A percentile compares a stretch with the other conserved stretches of the same genome.
phyloP scores from a whole-genome alignment of 2,888 invertebrate genomes.

The Acleris literana region DNA sequence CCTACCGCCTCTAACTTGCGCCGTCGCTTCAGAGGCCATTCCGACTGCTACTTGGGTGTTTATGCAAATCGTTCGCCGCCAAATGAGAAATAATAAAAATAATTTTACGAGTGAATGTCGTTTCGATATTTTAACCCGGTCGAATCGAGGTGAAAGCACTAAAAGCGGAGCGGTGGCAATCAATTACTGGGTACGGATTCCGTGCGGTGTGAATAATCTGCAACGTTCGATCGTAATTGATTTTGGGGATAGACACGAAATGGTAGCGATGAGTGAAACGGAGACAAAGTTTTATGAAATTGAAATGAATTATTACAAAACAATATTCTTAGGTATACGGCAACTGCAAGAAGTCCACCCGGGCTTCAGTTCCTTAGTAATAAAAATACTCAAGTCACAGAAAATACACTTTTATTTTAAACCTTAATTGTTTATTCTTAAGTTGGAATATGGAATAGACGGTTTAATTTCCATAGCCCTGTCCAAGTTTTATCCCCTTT shows the following conservation, averaged over 20 bases:
- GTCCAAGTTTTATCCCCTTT: too few relatives aligned
- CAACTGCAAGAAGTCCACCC: too few relatives aligned
- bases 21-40: slow-evolving; percentile 41
- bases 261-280: slow-evolving; percentile 8
- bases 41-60: slow-evolving; percentile 71
- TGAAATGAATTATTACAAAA: too few relatives aligned
- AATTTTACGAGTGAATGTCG: slow-evolving; percentile 55
- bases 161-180: slow-evolving; percentile 49
- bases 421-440: too few relatives aligned
- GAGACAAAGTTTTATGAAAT: too few relatives aligned
- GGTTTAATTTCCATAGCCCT: too few relatives aligned
- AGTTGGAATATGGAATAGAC: too few relatives aligned
- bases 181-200: slow-evolving; percentile 44
- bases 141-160: slow-evolving; percentile 58
- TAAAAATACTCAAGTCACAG: too few relatives aligned
- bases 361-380: too few relatives aligned
- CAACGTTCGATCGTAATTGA: slow-evolving; percentile 21
- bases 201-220: slow-evolving; percentile 38
- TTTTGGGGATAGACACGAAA: slow-evolving; percentile 23
- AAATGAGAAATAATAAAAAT: slow-evolving; percentile 57
- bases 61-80: slow-evolving; percentile 68
- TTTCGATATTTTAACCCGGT: slow-evolving; percentile 59
- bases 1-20: not conserved
- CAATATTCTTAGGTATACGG: too few relatives aligned
- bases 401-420: too few relatives aligned